Evolutionary conservation across 2,888 invertebrate genomes (phyloP), one percentile per base, ranked within the genome.

Genomic region (Megalurothrips usitatus): DNA sequence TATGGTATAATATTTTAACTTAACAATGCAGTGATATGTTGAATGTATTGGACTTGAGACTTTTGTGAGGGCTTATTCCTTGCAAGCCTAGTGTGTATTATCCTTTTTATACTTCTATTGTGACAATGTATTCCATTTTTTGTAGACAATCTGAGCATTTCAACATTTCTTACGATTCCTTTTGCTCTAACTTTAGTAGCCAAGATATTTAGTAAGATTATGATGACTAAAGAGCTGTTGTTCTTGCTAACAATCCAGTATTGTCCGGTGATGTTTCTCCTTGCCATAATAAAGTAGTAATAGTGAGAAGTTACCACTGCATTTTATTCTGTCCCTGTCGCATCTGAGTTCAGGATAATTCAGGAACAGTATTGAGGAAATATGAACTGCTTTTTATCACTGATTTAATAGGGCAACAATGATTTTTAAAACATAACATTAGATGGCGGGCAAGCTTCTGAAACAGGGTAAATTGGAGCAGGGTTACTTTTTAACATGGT

Each of bases 221-320:
- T 23, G 3, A n/a, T 23, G 23, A 68, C 23, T 23, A 23, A n/a
- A 10, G 9, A 26, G 26, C 23, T 23, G 26, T 8, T 75, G 26
- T 75, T 75, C 0, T 9, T 75, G 68, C 12, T 26, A 75, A 75
- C 23, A 75, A 23, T 10, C 26, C 68, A 75, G 68, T 75, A 75
- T 75, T 75, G 68, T 26, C 23, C 12, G 10, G 68, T 75, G 68
- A 75, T 26, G 23, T 75, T 75, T 26, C 23, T 75, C 68, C 26
- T 75, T 75, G 68, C 26, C 68, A 75, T 75, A 75, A 75, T 75
- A 26, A 75, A 58, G 19, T 26, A 75, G 58, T 58, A 58, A 6
- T n/a, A 58, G 17, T 58, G 17, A 58, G 17, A 19, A 14, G 17
- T 19, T 58, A 17, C 19, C 11, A 14, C 19, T 58, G n/a, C 14